These are phyloP conservation scores for Ciona savignyi DNA, from an alignment of 23 tunicate species.

Conservation along the genomic window DNA sequence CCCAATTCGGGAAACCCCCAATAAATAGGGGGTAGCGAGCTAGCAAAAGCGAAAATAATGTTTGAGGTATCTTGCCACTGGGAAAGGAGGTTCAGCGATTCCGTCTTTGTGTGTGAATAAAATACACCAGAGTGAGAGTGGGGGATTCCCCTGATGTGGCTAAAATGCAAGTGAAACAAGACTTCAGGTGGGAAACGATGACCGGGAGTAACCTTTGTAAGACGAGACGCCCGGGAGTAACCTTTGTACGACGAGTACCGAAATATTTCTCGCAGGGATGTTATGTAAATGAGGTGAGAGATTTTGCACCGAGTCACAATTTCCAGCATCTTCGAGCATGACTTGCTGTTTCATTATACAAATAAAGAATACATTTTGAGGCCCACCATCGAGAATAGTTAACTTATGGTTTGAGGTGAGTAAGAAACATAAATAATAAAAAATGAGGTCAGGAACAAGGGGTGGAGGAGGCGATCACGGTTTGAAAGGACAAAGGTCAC, in stretches of 20 bases:
- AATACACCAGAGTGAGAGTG: too few species aligned
- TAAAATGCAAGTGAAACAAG: too few species aligned
- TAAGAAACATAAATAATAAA: background rate
- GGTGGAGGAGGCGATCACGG: background rate
- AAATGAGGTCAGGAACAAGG: constrained; percentile 1
- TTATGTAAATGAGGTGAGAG: background rate
- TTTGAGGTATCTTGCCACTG: background rate
- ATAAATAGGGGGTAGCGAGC: background rate
- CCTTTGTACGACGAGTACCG: background rate
- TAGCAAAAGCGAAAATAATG: background rate
- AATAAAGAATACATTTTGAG: background rate
- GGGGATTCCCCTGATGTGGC: too few species aligned
- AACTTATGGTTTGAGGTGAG: background rate
- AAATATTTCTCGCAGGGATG: background rate
- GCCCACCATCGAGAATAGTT: background rate
- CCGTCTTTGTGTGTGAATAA: background rate
- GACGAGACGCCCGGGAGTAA: too few species aligned
- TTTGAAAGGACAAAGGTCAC: background rate
- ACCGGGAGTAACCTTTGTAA: too few species aligned
- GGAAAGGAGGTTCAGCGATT: background rate
- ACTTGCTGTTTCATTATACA: background rate
- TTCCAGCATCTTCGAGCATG: background rate
- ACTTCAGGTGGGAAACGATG: too few species aligned
- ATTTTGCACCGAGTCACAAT: background rate
- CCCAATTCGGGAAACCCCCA: background rate